A percentile compares a stretch with the other conserved stretches of the same genome.
These are phyloP conservation scores for Cenopis cana DNA, from an alignment of 2,888 invertebrate species.

Conservation along the genomic window DNA sequence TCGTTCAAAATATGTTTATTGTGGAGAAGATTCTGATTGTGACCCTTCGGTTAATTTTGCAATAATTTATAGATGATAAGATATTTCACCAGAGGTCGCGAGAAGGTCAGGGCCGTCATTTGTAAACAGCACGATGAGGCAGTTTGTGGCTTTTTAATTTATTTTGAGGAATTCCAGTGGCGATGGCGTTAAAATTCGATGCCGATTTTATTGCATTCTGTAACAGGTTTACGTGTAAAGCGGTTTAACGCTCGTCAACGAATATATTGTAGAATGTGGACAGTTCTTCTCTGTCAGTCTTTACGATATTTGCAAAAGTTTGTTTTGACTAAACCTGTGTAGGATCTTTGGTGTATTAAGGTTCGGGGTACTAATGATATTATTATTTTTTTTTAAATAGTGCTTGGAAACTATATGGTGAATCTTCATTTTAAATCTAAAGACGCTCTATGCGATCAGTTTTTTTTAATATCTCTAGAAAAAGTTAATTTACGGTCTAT, in stretches of 20 bases:
- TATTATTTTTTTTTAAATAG: too few relatives aligned
- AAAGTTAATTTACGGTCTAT: too few relatives aligned
- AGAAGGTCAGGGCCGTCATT: conserved; percentile 38
- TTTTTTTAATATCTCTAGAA: too few relatives aligned
- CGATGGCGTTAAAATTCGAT: conserved; percentile 24
- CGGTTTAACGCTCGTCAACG: background rate
- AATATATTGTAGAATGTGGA: too few relatives aligned
- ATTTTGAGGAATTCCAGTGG: conserved; percentile 29
- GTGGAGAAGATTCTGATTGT: conserved; percentile 4
- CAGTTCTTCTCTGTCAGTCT: too few relatives aligned
- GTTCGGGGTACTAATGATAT: too few relatives aligned
- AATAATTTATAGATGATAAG: conserved; percentile 43
- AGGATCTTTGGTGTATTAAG: too few relatives aligned
- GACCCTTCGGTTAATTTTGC: conserved; percentile 26
- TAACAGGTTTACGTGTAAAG: conserved; percentile 25
- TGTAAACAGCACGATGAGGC: conserved; percentile 37
- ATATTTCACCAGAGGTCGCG: conserved; percentile 38
- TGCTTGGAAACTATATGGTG: too few relatives aligned
- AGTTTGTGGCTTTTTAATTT: conserved; percentile 31
- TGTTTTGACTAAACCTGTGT: too few relatives aligned
- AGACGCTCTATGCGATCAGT: too few relatives aligned
- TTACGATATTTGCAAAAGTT: too few relatives aligned
- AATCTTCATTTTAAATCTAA: too few relatives aligned
- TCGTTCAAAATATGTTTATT: conserved; percentile 14
- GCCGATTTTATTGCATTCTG: conserved; percentile 26